These are phyloP conservation scores for Pseudochaenichthys georgianus DNA, from an alignment of 2,797 vertebrate genomes.

Conservation along the genomic window DNA sequence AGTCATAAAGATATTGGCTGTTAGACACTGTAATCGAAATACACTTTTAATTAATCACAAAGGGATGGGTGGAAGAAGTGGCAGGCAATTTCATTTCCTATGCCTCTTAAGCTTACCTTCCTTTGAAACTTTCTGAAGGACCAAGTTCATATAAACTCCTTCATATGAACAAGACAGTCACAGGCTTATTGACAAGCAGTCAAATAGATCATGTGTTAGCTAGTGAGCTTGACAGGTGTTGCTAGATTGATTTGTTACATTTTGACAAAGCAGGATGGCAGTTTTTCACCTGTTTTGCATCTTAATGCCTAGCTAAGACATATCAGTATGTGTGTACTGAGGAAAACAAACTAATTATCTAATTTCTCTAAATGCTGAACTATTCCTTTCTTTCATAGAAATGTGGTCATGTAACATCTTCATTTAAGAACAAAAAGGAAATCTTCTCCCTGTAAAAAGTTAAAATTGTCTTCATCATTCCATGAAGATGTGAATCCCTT, in stretches of 20 bases:
- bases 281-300: background rate
- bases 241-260: background rate
- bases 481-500: background rate
- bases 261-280: background rate
- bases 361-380: background rate
- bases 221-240: background rate
- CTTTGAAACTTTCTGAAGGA: background rate
- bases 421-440: background rate
- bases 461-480: background rate
- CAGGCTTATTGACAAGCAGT: background rate
- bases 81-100: background rate
- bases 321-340: no score
- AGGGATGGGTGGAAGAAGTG: background rate
- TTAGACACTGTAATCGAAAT: background rate
- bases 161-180: background rate
- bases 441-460: background rate
- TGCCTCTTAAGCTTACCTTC: conserved; percentile 3
- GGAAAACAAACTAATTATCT: background rate
- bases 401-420: background rate
- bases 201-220: background rate
- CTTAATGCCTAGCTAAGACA: background rate
- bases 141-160: background rate
- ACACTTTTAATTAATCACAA: conserved; percentile 3
- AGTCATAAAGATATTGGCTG: background rate
- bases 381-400: background rate